Evolutionary conservation across 2,888 invertebrate genomes (phyloP).

Genomic region (Lamellibrachia columna): DNA sequence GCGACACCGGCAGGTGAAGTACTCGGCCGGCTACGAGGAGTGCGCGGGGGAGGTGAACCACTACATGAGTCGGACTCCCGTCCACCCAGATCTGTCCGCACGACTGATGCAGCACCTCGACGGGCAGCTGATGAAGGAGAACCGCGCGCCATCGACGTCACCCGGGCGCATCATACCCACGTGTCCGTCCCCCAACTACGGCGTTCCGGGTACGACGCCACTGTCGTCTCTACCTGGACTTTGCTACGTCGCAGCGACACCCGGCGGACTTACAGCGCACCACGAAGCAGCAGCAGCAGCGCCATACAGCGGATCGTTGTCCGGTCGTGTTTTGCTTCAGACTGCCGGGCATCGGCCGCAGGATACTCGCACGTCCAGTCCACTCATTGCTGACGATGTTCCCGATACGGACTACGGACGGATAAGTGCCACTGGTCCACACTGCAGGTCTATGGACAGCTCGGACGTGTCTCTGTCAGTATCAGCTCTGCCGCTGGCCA

Average conservation of each 20-base stretch:
- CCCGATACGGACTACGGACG: conserved; percentile 23
- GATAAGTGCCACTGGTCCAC: conserved; percentile 22
- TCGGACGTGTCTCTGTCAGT: background rate
- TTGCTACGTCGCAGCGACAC: conserved; percentile 25
- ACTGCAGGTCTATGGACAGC: background rate
- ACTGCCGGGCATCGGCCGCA: conserved; percentile 20
- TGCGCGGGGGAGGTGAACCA: conserved; percentile 59
- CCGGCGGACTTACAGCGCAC: conserved; percentile 21
- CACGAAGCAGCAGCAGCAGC: conserved; percentile 22
- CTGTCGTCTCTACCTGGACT: conserved; percentile 19
- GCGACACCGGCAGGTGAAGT: conserved; percentile 31
- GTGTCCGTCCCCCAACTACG: conserved; percentile 17
- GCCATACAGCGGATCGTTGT: conserved; percentile 23
- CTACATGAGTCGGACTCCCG: conserved; percentile 52
- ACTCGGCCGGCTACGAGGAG: conserved; percentile 52
- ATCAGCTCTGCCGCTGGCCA: background rate
- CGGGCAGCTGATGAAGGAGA: conserved; percentile 21
- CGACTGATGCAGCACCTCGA: conserved; percentile 20
- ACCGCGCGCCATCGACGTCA: background rate
- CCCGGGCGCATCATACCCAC: background rate
- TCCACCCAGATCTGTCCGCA: conserved; percentile 28
- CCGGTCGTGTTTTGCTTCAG: conserved; percentile 20
- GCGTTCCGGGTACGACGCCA: conserved; percentile 24
- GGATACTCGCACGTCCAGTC: conserved; percentile 25
- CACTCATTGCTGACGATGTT: conserved; percentile 23